These are phyloP conservation scores for Endotricha flammealis DNA, from an alignment of 2,888 invertebrate species.

Conservation along the genomic window DNA sequence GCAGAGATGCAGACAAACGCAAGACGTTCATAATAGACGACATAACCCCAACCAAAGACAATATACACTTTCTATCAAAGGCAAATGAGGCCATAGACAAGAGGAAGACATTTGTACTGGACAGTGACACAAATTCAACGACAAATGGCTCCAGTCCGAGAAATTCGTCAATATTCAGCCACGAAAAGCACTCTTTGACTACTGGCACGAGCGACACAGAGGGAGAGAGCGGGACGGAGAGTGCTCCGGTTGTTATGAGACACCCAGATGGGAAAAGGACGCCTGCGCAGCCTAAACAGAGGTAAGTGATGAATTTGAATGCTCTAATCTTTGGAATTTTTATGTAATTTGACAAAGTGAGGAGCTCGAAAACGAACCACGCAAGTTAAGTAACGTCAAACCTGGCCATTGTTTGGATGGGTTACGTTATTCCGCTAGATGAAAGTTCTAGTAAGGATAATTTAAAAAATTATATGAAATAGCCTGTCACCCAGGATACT, in stretches of 20 bases:
- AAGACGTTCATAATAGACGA: conserved; percentile 64
- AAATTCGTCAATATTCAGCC: conserved; percentile 67
- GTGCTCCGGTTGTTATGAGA: conserved; percentile 57
- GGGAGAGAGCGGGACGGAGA: conserved; percentile 64
- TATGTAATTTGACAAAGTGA: no score
- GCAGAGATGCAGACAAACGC: conserved; percentile 49
- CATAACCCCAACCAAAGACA: conserved; percentile 61
- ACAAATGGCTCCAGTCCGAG: conserved; percentile 70
- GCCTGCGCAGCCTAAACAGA: conserved; percentile 49
- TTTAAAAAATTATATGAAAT: no score
- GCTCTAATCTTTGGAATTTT: no score
- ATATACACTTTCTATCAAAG: conserved; percentile 49
- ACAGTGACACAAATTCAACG: conserved; percentile 68
- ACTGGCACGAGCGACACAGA: conserved; percentile 62
- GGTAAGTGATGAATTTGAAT: no score
- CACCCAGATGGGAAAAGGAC: conserved; percentile 40
- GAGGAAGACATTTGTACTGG: conserved; percentile 65
- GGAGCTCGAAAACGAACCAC: no score
- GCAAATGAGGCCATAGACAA: conserved; percentile 51
- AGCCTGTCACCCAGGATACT: no score
- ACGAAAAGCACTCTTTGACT: conserved; percentile 41
- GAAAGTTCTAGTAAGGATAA: no score
- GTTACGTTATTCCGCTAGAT: no score
- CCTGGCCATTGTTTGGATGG: no score
- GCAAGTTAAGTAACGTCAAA: no score